Evolutionary conservation across 2,797 vertebrate genomes (phyloP).

Genomic region (Tragopan temminckii): DNA sequence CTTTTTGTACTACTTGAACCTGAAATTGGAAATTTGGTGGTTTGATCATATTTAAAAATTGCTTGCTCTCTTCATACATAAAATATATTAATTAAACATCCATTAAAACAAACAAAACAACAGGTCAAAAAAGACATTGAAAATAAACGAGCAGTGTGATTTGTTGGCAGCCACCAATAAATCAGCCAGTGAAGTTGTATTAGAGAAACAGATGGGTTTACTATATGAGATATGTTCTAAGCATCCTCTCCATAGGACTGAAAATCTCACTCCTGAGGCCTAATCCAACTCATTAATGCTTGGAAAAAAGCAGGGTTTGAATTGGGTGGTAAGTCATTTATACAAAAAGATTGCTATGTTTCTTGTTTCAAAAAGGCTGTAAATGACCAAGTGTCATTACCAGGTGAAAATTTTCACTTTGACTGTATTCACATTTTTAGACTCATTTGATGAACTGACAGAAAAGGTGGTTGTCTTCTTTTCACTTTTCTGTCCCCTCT

Average conservation of each 20-base stretch:
- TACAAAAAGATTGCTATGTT: neutral
- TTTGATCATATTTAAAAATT: neutral
- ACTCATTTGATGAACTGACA: neutral
- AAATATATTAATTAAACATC: neutral
- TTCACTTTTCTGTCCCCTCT: slow-evolving; percentile 4
- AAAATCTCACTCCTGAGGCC: neutral
- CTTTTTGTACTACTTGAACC: neutral
- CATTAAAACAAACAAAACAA: neutral
- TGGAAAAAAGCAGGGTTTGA: neutral
- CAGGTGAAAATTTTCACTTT: neutral
- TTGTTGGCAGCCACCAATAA: neutral
- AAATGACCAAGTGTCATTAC: neutral
- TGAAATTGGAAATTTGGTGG: neutral
- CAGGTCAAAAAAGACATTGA: neutral
- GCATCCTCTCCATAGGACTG: neutral
- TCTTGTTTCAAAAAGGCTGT: neutral
- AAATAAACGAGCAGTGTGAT: neutral
- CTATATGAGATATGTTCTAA: neutral
- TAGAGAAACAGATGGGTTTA: neutral
- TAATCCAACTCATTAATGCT: neutral
- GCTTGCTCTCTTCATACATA: neutral
- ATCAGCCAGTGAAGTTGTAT: neutral
- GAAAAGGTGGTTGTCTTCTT: slow-evolving; percentile 2
- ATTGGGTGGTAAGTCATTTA: neutral
- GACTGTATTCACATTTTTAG: neutral